Conservation (phyloP, 2,113 vertebrate species). For the Caretta caretta region DNA sequence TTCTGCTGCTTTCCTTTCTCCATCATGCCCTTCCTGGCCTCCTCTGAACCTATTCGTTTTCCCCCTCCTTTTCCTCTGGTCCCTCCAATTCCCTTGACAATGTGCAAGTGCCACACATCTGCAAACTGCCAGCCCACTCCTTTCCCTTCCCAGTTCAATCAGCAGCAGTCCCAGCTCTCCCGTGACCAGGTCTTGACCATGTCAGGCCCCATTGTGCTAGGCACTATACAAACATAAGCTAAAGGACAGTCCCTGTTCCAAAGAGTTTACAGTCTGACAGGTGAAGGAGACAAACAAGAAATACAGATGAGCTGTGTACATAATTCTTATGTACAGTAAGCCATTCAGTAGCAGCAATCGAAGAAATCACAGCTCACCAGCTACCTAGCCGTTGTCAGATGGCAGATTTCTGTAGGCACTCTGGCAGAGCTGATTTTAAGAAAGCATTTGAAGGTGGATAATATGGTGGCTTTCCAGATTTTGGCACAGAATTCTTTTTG, state of each 20-base stretch:
- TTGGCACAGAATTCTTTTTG: not conserved
- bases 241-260: not conserved
- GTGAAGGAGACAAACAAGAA: not conserved
- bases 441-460: not conserved
- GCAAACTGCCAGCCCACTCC: not conserved
- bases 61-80: not conserved
- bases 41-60: not conserved
- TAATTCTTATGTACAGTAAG: not conserved
- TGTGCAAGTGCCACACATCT: not conserved
- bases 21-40: not conserved
- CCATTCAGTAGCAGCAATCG: not conserved
- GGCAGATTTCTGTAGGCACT: not conserved
- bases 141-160: not conserved
- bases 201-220: not conserved
- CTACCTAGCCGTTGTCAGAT: not conserved
- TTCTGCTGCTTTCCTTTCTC: slow-evolving; percentile 25
- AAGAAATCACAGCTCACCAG: not conserved
- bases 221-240: not conserved
- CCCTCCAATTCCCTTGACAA: not conserved
- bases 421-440: not conserved
- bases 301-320: not conserved
- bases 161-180: not conserved
- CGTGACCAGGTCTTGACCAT: not conserved
- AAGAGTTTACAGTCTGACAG: not conserved
- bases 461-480: not conserved